phyloP scores from a whole-genome alignment of 2,797 vertebrate genomes.

The Arctocebus calabarensis region DNA sequence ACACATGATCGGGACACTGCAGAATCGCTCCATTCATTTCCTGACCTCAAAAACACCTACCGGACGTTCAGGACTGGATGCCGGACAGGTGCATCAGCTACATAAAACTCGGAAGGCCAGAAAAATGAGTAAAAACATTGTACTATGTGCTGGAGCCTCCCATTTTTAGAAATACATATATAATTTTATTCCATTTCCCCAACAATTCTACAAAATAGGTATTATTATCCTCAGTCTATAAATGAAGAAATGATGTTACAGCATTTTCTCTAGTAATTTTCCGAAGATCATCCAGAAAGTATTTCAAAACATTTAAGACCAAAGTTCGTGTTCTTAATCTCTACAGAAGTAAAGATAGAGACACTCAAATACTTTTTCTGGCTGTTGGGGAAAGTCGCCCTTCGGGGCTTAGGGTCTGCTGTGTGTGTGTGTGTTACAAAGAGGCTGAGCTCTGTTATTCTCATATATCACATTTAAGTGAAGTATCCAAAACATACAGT shows the following conservation, averaged over 20 bases:
- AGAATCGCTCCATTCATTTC: background rate
- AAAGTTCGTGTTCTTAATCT: background rate
- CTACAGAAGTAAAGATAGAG: background rate
- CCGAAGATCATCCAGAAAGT: background rate
- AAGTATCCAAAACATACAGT: background rate
- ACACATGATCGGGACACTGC: background rate
- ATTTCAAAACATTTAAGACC: constrained; percentile 12
- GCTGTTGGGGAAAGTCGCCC: background rate
- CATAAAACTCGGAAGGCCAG: background rate
- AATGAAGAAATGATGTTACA: constrained; percentile 23
- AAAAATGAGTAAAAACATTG: background rate
- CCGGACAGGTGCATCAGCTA: background rate
- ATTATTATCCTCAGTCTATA: background rate
- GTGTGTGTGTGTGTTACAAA: background rate
- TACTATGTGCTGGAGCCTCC: background rate
- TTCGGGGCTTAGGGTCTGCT: background rate
- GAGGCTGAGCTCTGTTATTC: background rate
- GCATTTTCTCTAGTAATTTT: constrained; percentile 12
- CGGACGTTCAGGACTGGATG: background rate
- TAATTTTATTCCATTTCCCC: background rate
- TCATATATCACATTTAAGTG: background rate
- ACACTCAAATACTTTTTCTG: background rate
- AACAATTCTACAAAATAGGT: background rate
- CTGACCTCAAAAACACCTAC: background rate
- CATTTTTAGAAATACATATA: background rate